These are phyloP conservation scores for Laticauda colubrina DNA, from an alignment of 2,113 vertebrate species.

Conservation along the genomic window DNA sequence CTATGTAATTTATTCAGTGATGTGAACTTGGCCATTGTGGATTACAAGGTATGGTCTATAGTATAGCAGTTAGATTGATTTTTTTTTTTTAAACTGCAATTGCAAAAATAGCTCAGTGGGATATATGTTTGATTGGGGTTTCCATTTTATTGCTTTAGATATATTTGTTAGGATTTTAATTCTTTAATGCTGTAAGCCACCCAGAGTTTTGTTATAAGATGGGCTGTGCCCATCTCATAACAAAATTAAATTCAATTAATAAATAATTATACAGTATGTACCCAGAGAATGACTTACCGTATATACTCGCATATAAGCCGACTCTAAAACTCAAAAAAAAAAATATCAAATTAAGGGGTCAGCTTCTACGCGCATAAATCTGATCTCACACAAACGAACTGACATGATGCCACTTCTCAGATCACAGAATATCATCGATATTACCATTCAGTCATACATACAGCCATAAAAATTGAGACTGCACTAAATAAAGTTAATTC, in stretches of 20 bases:
- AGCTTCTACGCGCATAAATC: no score
- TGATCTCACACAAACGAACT: no score
- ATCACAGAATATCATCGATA: no score
- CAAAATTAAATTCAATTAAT: neutral
- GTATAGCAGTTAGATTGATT: neutral
- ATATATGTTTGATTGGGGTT: neutral
- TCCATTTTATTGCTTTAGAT: neutral
- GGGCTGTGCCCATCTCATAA: neutral
- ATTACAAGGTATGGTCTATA: neutral
- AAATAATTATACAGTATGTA: neutral
- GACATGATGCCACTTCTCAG: no score
- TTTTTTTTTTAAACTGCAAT: neutral
- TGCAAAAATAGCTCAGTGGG: neutral
- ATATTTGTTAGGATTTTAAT: neutral
- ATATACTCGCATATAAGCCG: no score
- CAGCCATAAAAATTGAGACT: no score
- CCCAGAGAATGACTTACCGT: neutral
- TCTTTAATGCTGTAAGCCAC: neutral
- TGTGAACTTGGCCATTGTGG: neutral
- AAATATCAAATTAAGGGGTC: no score
- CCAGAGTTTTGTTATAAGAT: neutral
- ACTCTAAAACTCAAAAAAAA: no score
- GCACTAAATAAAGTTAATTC: no score
- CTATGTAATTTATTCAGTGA: neutral
- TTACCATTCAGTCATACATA: no score